phyloP scores from a whole-genome alignment of 2,113 vertebrate species.

The Eurypyga helias region DNA sequence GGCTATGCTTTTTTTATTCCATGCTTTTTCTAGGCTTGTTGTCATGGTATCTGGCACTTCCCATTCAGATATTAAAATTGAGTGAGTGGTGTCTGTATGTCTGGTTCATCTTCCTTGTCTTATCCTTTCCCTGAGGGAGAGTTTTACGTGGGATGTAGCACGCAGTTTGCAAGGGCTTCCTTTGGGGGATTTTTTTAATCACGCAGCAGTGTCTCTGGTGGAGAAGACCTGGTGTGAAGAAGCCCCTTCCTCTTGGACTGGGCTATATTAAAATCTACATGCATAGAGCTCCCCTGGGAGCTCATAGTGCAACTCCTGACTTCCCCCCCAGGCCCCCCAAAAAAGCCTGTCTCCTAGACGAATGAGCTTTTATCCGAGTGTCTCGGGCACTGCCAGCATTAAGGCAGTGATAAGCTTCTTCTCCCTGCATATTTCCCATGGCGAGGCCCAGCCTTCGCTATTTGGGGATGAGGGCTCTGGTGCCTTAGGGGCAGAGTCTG shows the following conservation, averaged over 20 bases:
- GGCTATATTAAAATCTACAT: not conserved
- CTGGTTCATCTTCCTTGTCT: slow-evolving; percentile 52
- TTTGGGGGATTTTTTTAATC: slow-evolving; percentile 34
- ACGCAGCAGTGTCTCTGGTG: not conserved
- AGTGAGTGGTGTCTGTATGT: slow-evolving; percentile 60
- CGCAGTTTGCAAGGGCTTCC: slow-evolving; percentile 27
- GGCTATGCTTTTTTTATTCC: not conserved
- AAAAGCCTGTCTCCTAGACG: not conserved
- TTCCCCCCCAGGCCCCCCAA: not conserved
- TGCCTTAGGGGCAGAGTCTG: not conserved
- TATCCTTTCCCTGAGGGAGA: slow-evolving; percentile 25
- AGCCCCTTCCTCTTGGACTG: not conserved
- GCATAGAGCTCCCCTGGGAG: fast-evolving
- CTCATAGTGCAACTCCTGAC: not conserved
- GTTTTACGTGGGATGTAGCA: slow-evolving; percentile 49
- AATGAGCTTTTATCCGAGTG: not conserved
- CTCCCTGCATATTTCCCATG: not conserved
- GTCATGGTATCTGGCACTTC: slow-evolving; percentile 58
- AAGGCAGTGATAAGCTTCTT: not conserved
- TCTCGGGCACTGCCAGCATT: not conserved
- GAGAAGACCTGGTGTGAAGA: not conserved
- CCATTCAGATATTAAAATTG: slow-evolving; percentile 62
- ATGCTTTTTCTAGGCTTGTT: slow-evolving; percentile 32
- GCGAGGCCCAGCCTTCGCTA: not conserved
- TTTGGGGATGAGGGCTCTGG: not conserved